These are phyloP conservation scores for Tapera naevia DNA, from an alignment of 2,797 vertebrate species.

Conservation along the genomic window DNA sequence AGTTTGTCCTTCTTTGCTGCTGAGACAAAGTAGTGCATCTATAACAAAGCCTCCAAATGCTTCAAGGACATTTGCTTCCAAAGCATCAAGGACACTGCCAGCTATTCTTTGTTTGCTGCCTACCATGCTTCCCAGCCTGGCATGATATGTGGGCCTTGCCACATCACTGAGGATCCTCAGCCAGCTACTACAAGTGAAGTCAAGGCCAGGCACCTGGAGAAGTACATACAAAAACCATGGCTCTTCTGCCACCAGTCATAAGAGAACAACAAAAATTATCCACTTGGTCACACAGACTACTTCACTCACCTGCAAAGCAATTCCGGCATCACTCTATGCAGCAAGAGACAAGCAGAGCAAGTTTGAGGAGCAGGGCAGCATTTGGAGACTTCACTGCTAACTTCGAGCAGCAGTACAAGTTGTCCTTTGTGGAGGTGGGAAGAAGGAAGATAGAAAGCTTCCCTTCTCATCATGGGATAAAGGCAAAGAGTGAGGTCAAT, in stretches of 20 bases:
- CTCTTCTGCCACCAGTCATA: neutral
- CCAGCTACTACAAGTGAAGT: neutral
- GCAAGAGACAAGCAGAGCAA: neutral
- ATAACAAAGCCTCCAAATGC: neutral
- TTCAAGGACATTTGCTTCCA: too few relatives aligned
- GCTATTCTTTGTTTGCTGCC: neutral
- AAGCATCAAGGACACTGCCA: neutral
- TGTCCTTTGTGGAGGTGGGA: neutral
- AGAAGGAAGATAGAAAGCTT: neutral
- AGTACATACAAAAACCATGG: neutral
- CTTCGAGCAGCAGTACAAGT: neutral
- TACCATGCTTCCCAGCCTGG: neutral
- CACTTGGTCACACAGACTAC: fast-evolving
- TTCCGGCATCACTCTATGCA: neutral
- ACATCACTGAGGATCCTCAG: neutral
- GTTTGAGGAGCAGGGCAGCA: neutral
- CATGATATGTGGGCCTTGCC: neutral
- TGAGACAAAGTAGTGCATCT: neutral
- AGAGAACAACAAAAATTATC: neutral
- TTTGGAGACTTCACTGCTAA: neutral
- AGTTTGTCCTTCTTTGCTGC: neutral
- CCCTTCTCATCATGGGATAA: neutral
- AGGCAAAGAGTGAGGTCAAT: neutral
- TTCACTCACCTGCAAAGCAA: neutral
- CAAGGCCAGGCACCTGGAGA: neutral